phyloP scores from a whole-genome alignment of 1,140 invertebrate species.

The Whitmania pigra region DNA sequence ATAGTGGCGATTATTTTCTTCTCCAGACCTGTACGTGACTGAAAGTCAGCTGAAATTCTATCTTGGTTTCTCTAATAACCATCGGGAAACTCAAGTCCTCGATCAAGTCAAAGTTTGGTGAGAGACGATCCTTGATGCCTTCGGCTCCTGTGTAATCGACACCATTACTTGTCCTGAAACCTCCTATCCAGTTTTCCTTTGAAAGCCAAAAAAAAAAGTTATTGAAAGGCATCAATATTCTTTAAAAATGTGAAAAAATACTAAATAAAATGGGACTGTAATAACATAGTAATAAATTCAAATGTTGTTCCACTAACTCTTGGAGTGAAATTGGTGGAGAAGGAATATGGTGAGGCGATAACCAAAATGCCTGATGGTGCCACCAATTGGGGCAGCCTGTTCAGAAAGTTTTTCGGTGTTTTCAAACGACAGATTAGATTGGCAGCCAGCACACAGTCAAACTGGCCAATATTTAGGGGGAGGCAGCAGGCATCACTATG shows the following conservation, averaged over 20 bases:
- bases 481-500: slow-evolving; percentile 42
- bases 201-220: slow-evolving; percentile 22
- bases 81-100: slow-evolving; percentile 40
- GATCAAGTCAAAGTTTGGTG: slow-evolving; percentile 33
- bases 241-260: background rate
- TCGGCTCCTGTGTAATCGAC: slow-evolving; percentile 33
- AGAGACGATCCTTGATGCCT: slow-evolving; percentile 34
- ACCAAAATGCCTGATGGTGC: slow-evolving; percentile 37
- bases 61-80: slow-evolving; percentile 38
- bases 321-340: slow-evolving; percentile 36
- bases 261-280: background rate
- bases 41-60: slow-evolving; percentile 42
- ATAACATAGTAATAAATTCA: background rate
- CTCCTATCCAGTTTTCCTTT: slow-evolving; percentile 39
- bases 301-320: slow-evolving; percentile 29
- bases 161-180: slow-evolving; percentile 32
- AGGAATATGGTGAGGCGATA: slow-evolving; percentile 41
- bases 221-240: background rate
- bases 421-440: slow-evolving; percentile 41
- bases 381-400: slow-evolving; percentile 32
- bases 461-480: slow-evolving; percentile 34
- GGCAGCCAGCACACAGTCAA: slow-evolving; percentile 39
- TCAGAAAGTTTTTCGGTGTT: slow-evolving; percentile 35
- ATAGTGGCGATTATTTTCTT: slow-evolving; percentile 28
- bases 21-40: slow-evolving; percentile 41